Evolutionary conservation across 2,113 vertebrate species (phyloP), one percentile per base, ranked within the genome.

Genomic region (Columbina picui): DNA sequence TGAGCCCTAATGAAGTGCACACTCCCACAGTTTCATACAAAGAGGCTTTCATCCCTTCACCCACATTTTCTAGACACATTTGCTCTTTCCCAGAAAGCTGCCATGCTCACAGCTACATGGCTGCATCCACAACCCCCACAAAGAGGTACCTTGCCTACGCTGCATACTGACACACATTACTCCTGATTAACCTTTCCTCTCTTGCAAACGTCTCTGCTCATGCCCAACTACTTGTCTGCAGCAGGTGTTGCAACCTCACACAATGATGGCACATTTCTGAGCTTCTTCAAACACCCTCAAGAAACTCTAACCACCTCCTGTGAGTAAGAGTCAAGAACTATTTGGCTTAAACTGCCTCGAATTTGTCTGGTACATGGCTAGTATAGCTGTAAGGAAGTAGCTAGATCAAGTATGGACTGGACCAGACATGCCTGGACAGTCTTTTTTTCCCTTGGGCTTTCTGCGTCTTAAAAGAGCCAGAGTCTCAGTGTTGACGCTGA

Each of bases 51-150:
- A 68, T 50, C 50, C 57, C 4, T 7, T 76, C 50, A 38, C 14
- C 19, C 43, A 36, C 1, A 0, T 59, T 89, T 84, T 64, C 73
- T 49, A 43, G 56, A 52, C 7, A 10, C 0, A 0, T 56, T 50
- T 74, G 15, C n/a, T 47, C 27, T 73, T 84, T 76, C 49, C 29
- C 55, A 93, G 64, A 52, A 77, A 81, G 39, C 15, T 74, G 41
- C 47, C 56, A 14, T 38, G 20, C 63, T 84, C 22, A 47, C 50
- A 91, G 52, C 29, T 70, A 22, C 5, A 8, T 0, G 2, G 14
- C 64, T 84, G 36, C 36, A 74, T 27, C n/a, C 26, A 27, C 20
- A 30, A 1, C 9, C 5, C 23, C 73, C 32, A 45, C 0, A 0
- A 74, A 88, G 60, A 52, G 23, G 36, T 18, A 10, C 47, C 25